Base-by-base conservation (phyloP, 2,113 vertebrate species). In the Hiodon tergisus region DNA sequence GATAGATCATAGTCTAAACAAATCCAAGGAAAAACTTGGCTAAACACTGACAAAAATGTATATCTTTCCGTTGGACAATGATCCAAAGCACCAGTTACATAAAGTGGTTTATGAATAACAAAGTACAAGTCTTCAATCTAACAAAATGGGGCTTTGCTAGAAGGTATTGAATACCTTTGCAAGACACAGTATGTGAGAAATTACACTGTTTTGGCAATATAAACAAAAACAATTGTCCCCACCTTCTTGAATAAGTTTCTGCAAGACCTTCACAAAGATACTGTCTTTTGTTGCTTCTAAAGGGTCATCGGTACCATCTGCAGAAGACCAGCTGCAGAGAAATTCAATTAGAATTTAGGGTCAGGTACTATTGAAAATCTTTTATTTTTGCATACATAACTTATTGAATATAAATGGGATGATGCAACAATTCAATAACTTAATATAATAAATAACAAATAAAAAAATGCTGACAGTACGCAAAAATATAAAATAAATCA, bases 171-270 rank as follows among this genome's bases (percentile, higher is more conserved):
- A 13, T 62, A 16, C 60, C 6, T 31, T 31, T 31, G 31, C 31
- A 31, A 31, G 31, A 31, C 31, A 31, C 31, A 31, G 31, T 31
- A 31, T 31, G 13, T 13, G 60, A 13, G 60, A 62, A 62, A 62
- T 62, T 62, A 62, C 60, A 62, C 60, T 13, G 16, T n/a, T n/a
- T n/a, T 63, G 17, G 9, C 16, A 63, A 68, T 50, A 47, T 3
- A 71, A 72, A 54, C 8, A 66, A 55, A 7, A 6, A 55, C 14
- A 48, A 50, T 79, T 76, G 4, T 59, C 70, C 81, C 85, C 85
- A 98, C 97, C 96, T 89, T 98, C 95, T 83, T 98, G 94, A 69
- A 94, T 81, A 72, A 99, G 92, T 52, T 97, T 97, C 70, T 96
- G 93, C 72, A 99, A 82, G 82, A 99, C 94, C 88, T 95, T 98